phyloP scores from a whole-genome alignment of 2,797 vertebrate genomes.

The Gallinago stenura region DNA sequence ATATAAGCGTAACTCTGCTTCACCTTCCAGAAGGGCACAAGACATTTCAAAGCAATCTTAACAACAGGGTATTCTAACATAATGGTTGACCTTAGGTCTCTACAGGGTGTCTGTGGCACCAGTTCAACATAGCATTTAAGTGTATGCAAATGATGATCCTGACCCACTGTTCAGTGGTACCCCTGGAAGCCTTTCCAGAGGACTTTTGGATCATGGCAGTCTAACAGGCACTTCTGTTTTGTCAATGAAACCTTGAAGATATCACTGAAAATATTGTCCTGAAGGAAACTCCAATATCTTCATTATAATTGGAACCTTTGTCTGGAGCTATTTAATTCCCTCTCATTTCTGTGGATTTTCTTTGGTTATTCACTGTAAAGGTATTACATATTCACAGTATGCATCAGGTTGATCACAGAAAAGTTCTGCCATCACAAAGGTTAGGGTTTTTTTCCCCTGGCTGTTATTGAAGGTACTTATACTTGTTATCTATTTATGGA shows the following conservation, averaged over 20 bases:
- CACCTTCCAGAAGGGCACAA: background rate
- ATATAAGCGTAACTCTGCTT: background rate
- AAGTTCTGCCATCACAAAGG: background rate
- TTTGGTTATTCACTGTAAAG: background rate
- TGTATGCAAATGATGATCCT: background rate
- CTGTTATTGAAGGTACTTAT: background rate
- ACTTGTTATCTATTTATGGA: background rate
- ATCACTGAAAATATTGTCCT: background rate
- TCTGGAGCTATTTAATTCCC: background rate
- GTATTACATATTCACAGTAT: background rate
- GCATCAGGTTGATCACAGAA: background rate
- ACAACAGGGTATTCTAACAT: background rate
- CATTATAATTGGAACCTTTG: background rate
- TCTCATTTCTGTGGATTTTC: background rate
- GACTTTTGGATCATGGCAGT: background rate
- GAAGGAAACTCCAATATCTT: background rate
- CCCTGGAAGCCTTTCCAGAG: background rate
- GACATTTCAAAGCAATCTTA: background rate
- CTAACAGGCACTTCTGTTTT: background rate
- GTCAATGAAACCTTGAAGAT: background rate
- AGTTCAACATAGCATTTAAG: background rate
- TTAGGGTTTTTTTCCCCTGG: fast-evolving
- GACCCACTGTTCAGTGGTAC: background rate
- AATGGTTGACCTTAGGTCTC: background rate
- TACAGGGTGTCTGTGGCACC: background rate